Evolutionary conservation across 2,113 vertebrate genomes (phyloP), one percentile per base, ranked within the genome.

Genomic region (Anolis carolinensis): DNA sequence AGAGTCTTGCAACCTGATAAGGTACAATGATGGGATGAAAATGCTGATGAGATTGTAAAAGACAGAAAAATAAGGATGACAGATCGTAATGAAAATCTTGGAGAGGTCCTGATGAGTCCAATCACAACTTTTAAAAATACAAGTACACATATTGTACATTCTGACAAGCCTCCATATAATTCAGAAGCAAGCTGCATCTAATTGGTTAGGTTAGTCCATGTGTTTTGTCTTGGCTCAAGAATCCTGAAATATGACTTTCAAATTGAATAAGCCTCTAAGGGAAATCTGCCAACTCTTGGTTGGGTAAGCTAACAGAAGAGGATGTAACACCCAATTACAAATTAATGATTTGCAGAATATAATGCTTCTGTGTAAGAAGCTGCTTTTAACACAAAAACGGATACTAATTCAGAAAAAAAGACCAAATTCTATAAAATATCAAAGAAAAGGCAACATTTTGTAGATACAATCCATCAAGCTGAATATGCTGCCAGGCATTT

Each of bases 331-430:
- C 13, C 63, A 8, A 71, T 74, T 65, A 83, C 11, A 44, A 75
- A 67, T 74, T 20, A 73, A 75, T 34, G 36, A 52, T 82, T 87
- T 77, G 23, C 6, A 85, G 79, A 77, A 72, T 18, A 23, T 44
- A 74, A 34, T 78, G 4, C 25, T 73, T 11, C 75, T 36, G 67
- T 3, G n/a, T 27, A 63, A 11, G 32, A 7, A 0, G 39, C 30
- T 2, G 36, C 30, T 36, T 16, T 55, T 44, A 44, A 44, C 39
- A 44, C 39, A 70, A 27, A 63, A 83, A 62, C 48, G 76, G 39
- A 81, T 87, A 27, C 1, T 80, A 25, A 23, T 39, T 44, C n/a
- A 14, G 72, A n/a, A 14, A 84, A 14, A 84, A 77, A 79, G 63
- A 76, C 72, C 11, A 36, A 44, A 68, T 50, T 44, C 39, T 9